Conservation (phyloP, 2,113 vertebrate species). For the Cephalopholis sonnerati region DNA sequence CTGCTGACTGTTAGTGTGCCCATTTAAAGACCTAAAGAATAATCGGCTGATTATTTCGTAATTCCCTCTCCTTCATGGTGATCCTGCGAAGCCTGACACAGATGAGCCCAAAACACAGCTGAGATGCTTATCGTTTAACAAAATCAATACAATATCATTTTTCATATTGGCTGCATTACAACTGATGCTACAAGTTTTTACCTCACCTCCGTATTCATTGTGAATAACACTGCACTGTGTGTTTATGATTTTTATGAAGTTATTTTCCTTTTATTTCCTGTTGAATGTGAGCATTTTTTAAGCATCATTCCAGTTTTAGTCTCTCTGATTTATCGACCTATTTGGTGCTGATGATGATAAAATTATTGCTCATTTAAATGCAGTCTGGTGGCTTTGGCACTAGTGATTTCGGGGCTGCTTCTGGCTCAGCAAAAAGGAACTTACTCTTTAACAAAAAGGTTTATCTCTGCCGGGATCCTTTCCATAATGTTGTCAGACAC, state of each 20-base stretch:
- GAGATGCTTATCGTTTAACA: conserved; percentile 29
- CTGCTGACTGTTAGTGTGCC: conserved; percentile 41
- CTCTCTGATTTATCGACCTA: too few species aligned
- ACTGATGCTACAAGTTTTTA: conserved; percentile 4
- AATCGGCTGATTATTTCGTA: conserved; percentile 54
- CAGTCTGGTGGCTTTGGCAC: too few species aligned
- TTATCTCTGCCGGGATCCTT: too few species aligned
- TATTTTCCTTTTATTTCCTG: background rate
- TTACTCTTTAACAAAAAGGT: too few species aligned
- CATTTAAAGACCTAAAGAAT: conserved; percentile 49
- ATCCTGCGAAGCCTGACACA: conserved; percentile 27
- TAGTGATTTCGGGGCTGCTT: too few species aligned
- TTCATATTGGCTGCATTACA: conserved; percentile 13
- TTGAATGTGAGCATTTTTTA: background rate
- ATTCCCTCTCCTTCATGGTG: conserved; percentile 60
- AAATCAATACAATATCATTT: conserved; percentile 53
- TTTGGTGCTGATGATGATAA: too few species aligned
- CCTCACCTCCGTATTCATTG: background rate
- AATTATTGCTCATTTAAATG: too few species aligned
- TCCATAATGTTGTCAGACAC: too few species aligned
- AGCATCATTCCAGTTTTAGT: background rate
- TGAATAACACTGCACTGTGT: conserved; percentile 2
- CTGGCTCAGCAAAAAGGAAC: too few species aligned
- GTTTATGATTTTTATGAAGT: background rate
- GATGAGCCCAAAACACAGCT: background rate